Evolutionary conservation across 1,140 invertebrate genomes (phyloP).

Genomic region (Mamestra configurata): DNA sequence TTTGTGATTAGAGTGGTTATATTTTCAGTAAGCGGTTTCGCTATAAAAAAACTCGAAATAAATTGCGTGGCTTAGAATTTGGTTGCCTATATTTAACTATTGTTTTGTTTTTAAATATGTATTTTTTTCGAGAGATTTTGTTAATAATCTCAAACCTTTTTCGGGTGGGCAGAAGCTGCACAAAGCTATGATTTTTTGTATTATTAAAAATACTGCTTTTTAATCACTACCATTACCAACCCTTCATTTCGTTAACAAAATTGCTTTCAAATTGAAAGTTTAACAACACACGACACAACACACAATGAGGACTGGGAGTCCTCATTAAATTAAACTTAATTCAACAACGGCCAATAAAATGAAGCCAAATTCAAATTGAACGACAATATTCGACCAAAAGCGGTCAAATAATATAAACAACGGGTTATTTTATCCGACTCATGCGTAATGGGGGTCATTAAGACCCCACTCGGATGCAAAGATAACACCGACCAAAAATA

Average conservation of each 20-base stretch:
- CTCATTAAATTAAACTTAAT: conserved; percentile 1
- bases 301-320: no score
- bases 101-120: no score
- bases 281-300: no score
- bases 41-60: background rate
- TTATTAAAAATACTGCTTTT: no score
- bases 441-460: conserved; percentile 43
- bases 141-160: no score
- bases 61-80: no score
- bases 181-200: no score
- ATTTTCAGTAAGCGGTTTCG: background rate
- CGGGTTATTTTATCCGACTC: conserved; percentile 34
- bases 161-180: no score
- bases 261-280: background rate
- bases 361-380: conserved; percentile 15
- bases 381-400: conserved; percentile 17
- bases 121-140: no score
- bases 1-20: background rate
- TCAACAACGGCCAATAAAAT: conserved; percentile 2
- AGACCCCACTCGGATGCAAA: conserved; percentile 37
- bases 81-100: no score
- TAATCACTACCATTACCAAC: no score
- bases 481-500: conserved; percentile 33
- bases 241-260: background rate
- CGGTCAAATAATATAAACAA: conserved; percentile 26